Evolutionary conservation across 2,113 vertebrate genomes (phyloP).

Genomic region (Athene noctua): DNA sequence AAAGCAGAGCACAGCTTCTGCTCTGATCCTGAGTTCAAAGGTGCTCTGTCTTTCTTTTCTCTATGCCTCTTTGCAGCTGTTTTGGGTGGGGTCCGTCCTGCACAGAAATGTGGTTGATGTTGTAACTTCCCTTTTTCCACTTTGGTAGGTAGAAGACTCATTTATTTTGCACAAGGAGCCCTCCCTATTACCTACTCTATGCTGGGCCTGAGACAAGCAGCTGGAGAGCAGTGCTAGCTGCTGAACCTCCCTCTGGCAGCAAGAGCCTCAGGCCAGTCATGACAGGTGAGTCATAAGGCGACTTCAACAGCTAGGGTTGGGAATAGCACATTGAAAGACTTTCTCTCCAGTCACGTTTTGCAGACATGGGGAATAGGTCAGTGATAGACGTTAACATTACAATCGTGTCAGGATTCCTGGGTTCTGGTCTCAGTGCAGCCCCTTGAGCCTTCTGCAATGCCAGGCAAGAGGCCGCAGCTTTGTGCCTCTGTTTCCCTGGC

Average conservation of each 20-base stretch:
- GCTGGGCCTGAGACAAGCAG: background rate
- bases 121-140: constrained; percentile 51
- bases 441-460: background rate
- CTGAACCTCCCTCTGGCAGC: background rate
- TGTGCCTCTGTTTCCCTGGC: background rate
- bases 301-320: background rate
- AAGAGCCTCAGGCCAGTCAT: background rate
- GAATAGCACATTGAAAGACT: fast-evolving
- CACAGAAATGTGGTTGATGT: constrained; percentile 33
- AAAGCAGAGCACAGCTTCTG: background rate
- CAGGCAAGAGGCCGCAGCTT: background rate
- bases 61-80: background rate
- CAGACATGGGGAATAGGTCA: background rate
- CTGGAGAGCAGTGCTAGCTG: background rate
- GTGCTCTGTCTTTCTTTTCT: background rate
- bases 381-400: fast-evolving
- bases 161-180: background rate
- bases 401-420: fast-evolving
- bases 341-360: background rate
- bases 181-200: background rate
- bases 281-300: constrained; percentile 1
- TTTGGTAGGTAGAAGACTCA: constrained; percentile 23
- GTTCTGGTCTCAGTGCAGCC: background rate
- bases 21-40: background rate
- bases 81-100: constrained; percentile 52